A percentile compares a stretch with the other conserved stretches of the same genome.
Evolutionary conservation across 2,888 invertebrate genomes (phyloP).

Genomic region (Diplazon laetatorius): DNA sequence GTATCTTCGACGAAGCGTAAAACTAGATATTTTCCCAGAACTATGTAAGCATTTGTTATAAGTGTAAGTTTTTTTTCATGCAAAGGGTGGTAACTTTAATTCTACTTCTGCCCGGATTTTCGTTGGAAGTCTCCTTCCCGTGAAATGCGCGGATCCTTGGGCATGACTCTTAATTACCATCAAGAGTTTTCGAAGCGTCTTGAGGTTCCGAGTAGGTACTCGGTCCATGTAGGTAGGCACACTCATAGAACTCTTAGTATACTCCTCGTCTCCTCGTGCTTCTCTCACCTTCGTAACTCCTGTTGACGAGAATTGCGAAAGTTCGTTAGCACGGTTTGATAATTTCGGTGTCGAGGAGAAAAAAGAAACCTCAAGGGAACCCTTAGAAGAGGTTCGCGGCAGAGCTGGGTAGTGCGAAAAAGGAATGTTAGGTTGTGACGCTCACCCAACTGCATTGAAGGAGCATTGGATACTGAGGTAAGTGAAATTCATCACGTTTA

Average conservation of each 20-base stretch:
- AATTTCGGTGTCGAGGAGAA: conserved; percentile 41
- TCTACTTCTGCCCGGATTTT: conserved; percentile 40
- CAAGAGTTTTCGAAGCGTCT: conserved; percentile 57
- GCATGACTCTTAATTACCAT: conserved; percentile 64
- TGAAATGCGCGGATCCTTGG: conserved; percentile 43
- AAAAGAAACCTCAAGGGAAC: conserved; percentile 24
- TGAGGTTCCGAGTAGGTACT: conserved; percentile 61
- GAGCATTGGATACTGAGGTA: background rate
- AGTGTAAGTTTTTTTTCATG: conserved; percentile 29
- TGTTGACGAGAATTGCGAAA: conserved; percentile 54
- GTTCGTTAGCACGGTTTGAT: conserved; percentile 66
- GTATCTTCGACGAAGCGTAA: background rate
- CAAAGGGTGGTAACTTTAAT: conserved; percentile 25
- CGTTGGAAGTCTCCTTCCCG: conserved; percentile 31
- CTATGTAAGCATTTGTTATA: conserved; percentile 19
- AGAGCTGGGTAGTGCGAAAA: conserved; percentile 1
- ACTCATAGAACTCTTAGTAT: conserved; percentile 45
- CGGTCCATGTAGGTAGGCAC: conserved; percentile 33
- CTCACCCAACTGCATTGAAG: background rate
- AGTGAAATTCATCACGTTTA: background rate
- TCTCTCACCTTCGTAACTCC: conserved; percentile 52
- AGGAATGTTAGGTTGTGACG: conserved; percentile 11
- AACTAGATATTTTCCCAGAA: conserved; percentile 17
- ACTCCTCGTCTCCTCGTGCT: conserved; percentile 44
- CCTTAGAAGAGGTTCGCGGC: background rate